phyloP scores from a whole-genome alignment of 2,888 invertebrate genomes.

The Lepidochitona cinerea region DNA sequence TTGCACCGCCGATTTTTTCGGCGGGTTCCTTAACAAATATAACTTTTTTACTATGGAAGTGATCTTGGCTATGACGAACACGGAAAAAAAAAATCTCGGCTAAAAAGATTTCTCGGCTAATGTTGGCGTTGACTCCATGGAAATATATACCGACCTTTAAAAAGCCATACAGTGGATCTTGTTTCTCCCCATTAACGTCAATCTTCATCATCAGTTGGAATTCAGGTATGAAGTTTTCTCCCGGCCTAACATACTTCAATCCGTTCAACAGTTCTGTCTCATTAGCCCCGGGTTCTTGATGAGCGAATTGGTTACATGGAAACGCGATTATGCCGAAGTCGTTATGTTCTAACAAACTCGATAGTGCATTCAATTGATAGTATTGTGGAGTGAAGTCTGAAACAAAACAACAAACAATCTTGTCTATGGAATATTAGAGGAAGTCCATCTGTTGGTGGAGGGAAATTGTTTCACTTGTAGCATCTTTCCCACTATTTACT shows the following conservation, averaged over 20 bases:
- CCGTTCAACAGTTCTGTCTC: constrained; percentile 72
- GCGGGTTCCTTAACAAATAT: no score
- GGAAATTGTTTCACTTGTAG: no score
- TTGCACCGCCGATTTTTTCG: no score
- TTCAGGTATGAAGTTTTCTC: constrained; percentile 71
- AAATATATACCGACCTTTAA: constrained; percentile 72
- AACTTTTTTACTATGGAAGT: no score
- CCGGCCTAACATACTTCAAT: constrained; percentile 72
- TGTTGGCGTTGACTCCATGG: no score
- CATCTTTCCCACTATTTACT: no score
- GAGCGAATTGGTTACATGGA: constrained; percentile 72
- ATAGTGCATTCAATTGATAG: constrained; percentile 72
- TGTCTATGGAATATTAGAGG: no score
- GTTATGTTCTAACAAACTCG: constrained; percentile 55
- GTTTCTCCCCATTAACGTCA: constrained; percentile 72
- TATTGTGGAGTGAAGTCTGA: constrained; percentile 68
- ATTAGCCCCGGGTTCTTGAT: constrained; percentile 73
- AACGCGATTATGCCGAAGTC: constrained; percentile 70
- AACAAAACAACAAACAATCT: neutral
- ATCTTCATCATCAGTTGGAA: constrained; percentile 71
- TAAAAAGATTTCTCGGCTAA: no score
- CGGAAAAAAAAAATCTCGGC: no score
- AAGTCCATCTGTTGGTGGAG: no score
- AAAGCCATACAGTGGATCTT: constrained; percentile 71
- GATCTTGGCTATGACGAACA: no score